Evolutionary conservation across 2,888 invertebrate genomes (phyloP), one percentile per base, ranked within the genome.

Genomic region (Cryptocephalus primarius): DNA sequence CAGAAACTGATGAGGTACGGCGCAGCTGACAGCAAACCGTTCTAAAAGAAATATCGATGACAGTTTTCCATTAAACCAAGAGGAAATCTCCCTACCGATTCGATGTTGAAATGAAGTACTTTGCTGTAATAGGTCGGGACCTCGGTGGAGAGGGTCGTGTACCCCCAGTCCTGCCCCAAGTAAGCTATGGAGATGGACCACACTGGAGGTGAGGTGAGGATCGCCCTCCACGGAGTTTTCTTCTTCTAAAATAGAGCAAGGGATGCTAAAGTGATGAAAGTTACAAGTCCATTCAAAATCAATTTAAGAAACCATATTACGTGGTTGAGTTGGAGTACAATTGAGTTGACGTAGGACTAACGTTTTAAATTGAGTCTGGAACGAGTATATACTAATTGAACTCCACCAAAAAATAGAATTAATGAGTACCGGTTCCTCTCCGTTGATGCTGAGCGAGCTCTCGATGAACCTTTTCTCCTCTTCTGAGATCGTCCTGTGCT

Each of bases 131-230:
- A 59, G 33, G 43, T 58, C 1, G 59, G 54, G 4, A 56, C 58
- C 47, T 59, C 55, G 8, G 57, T 52, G 6, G 56, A 34, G 10
- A 58, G 31, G 13, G 51, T 52, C 3, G 54, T 49, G 39, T 55
- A 55, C 9, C 57, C 57, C 59, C 59, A 59, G 40, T 56, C 52
- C 39, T 56, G 55, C 8, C 59, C 59, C 31, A 50, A 44, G 40
- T 55, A 54, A 1, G 57, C 54, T 9, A 55, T 44, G 13, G 85
- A 65, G 2, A 90, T 72, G 0, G 87, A 80, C 79, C 83, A 81
- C 63, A 91, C 83, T 0, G 90, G 86, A 22, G 80, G 60, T 0
- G 88, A 88, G 0, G 80, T 85, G 40, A 83, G 69, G 49, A 92
- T 86, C 8, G 78, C 72, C 45, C 68, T 68, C 88, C 89, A 90